These are phyloP conservation scores for Acromyrmex echinatior DNA, from an alignment of 1,140 invertebrate species.

Conservation along the genomic window DNA sequence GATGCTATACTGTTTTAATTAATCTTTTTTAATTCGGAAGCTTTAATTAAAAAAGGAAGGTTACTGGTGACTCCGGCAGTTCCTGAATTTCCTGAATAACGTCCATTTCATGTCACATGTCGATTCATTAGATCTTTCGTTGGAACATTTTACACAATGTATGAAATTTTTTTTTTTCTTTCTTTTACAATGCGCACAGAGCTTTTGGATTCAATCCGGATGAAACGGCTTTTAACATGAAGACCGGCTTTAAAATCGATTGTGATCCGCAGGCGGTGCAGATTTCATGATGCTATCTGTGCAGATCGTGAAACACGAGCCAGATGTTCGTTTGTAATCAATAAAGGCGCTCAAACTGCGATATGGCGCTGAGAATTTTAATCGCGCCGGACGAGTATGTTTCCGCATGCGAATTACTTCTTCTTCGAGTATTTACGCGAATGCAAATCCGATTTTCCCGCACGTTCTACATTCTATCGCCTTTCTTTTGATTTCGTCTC, in stretches of 20 bases:
- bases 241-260: conserved; percentile 12
- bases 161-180: neutral
- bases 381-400: conserved; percentile 55
- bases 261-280: conserved; percentile 25
- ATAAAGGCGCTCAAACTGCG: conserved; percentile 13
- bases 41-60: neutral
- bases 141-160: neutral
- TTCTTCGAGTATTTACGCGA: neutral
- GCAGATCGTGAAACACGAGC: conserved; percentile 43
- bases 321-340: conserved; percentile 51
- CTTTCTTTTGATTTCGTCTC: conserved; percentile 11
- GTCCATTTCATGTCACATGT: neutral
- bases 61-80: neutral
- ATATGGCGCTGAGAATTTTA: conserved; percentile 61
- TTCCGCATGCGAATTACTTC: conserved; percentile 48
- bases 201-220: conserved; percentile 17
- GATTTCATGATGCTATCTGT: neutral
- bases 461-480: conserved; percentile 13
- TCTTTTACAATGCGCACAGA: neutral
- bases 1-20: neutral
- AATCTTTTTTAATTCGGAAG: neutral
- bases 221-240: conserved; percentile 11
- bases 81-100: neutral
- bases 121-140: neutral
- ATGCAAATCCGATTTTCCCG: conserved; percentile 48